Base-by-base conservation (phyloP, 1,140 invertebrate genomes). In the Druon quercuslanigerum region DNA sequence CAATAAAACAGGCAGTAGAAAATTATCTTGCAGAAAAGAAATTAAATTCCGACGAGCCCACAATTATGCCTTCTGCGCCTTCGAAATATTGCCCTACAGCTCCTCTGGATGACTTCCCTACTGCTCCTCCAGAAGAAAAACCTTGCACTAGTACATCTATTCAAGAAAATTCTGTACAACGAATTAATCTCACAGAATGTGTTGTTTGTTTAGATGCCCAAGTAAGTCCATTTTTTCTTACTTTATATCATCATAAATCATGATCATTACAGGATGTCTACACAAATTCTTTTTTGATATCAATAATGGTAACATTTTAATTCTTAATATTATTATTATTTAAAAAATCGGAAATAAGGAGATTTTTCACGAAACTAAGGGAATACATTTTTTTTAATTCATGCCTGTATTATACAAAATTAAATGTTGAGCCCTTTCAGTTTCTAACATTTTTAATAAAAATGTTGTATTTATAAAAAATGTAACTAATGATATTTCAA, bases 141-240 rank as follows among this genome's bases (percentile, higher is more conserved):
- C 75, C 84, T 54, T 81, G 79, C 11, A 83, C 80, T 54, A 84
- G 80, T n/a, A 88, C 87, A 74, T 83, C 83, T 50, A 82, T 88
- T 50, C 87, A 90, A 78, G 88, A 93, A 71, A 80, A 82, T 51
- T 51, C 76, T 40, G 56, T 77, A 72, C 80, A 88, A 73, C 79
- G 84, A 57, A 82, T 87, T 72, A 77, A 88, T 73, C 87, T 89
- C 77, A 85, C 94, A 5, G 96, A 97, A 90, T 97, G 96, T 92
- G 94, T 96, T 70, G 92, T 97, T 79, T 97, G 96, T 87, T 93
- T 97, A 93, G 96, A 96, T 90, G 86, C 89, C 81, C 90, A 92
- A 86, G 95, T 95, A 89, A 92, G 92, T 90, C 4, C 33, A 73
- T 56, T 72, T 50, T 50, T 71, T 56, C 9, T 50, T 73, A 16